Percentiles rank a stretch among this genome's conserved stretches.
These are phyloP conservation scores for Sturmia bella DNA, from an alignment of 2,888 invertebrate species.

Conservation along the genomic window DNA sequence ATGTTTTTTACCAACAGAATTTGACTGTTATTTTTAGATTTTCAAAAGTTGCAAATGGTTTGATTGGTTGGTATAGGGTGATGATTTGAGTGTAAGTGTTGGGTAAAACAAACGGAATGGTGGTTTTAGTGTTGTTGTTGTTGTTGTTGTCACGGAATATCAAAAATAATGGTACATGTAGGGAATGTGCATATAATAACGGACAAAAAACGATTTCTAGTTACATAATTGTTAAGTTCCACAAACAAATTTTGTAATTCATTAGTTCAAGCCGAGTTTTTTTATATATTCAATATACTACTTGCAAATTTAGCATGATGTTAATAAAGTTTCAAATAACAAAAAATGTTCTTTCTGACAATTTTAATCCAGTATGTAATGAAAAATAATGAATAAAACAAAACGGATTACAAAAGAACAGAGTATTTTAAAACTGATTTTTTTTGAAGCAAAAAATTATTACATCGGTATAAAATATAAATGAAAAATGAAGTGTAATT, in stretches of 20 bases:
- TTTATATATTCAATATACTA: too few species aligned
- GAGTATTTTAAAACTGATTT: too few species aligned
- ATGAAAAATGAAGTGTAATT: too few species aligned
- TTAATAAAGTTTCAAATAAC: too few species aligned
- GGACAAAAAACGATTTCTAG: not conserved
- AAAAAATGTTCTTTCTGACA: too few species aligned
- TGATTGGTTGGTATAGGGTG: constrained; percentile 27
- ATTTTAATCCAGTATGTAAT: too few species aligned
- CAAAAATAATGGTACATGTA: not conserved
- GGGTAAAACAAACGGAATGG: constrained; percentile 17
- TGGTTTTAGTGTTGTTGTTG: constrained; percentile 36
- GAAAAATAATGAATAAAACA: too few species aligned
- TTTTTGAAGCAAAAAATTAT: too few species aligned
- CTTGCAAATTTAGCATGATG: too few species aligned
- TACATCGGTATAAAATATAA: too few species aligned
- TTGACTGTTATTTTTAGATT: constrained; percentile 23
- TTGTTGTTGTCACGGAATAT: constrained; percentile 23
- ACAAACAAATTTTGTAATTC: not conserved
- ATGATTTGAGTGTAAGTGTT: constrained; percentile 30
- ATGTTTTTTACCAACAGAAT: constrained; percentile 31
- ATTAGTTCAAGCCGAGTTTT: too few species aligned
- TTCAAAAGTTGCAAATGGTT: constrained; percentile 29
- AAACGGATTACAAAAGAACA: too few species aligned
- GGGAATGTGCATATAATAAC: not conserved
- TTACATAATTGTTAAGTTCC: not conserved